These are phyloP conservation scores for Sphaerophoria rueppellii DNA, from an alignment of 2,888 invertebrate genomes.

Conservation along the genomic window DNA sequence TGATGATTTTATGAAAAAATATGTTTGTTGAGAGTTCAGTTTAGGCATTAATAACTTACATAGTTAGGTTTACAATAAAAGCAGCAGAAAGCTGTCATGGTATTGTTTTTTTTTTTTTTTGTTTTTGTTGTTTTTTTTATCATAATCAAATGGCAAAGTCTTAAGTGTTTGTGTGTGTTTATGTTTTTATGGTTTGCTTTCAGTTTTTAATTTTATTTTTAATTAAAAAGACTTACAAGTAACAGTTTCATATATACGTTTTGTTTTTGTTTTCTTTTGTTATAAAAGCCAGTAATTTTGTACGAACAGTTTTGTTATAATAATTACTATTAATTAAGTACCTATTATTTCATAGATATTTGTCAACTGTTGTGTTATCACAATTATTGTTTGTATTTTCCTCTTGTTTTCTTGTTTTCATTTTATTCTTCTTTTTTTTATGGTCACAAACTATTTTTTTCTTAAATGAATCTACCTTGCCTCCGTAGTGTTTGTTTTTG, in stretches of 20 bases:
- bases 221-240: neutral
- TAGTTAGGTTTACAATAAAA: slow-evolving; percentile 53
- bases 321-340: neutral
- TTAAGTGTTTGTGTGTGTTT: slow-evolving; percentile 10
- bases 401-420: neutral
- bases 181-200: slow-evolving; percentile 11
- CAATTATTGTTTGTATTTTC: neutral
- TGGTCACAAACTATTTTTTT: neutral
- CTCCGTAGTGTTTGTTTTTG: slow-evolving; percentile 2
- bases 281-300: slow-evolving; percentile 33
- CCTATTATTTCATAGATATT: slow-evolving; percentile 27
- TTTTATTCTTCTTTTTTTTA: neutral
- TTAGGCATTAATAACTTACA: neutral
- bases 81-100: slow-evolving; percentile 46
- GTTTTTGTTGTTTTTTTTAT: slow-evolving; percentile 2
- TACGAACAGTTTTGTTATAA: slow-evolving; percentile 8
- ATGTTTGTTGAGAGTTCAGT: neutral
- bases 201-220: neutral
- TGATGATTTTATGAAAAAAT: slow-evolving; percentile 39
- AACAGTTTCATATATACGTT: neutral
- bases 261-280: neutral
- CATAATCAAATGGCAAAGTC: slow-evolving; percentile 9
- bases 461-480: slow-evolving; percentile 20
- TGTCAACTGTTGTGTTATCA: slow-evolving; percentile 11
- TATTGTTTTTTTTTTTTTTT: neutral